Conservation (phyloP, 1,140 invertebrate genomes). For the Panagrolaimus sp. region DNA sequence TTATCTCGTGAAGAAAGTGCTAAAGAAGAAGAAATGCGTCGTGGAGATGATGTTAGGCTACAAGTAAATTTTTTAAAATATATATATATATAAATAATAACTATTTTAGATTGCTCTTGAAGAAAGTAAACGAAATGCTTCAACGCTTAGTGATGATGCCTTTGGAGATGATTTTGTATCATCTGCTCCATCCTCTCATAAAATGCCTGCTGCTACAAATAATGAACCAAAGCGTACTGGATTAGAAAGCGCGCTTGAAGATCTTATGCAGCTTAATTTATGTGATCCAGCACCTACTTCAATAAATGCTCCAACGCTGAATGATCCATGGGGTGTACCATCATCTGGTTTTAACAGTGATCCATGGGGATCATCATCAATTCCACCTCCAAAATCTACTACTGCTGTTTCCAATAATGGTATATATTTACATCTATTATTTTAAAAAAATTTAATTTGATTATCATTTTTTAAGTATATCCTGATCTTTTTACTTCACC, state of each 20-base stretch:
- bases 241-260: constrained; percentile 51
- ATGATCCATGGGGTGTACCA: constrained; percentile 18
- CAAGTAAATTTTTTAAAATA: constrained; percentile 35
- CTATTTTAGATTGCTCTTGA: constrained; percentile 43
- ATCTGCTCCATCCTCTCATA: constrained; percentile 21
- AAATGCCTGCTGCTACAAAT: too few species aligned
- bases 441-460: too few species aligned
- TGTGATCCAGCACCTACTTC: constrained; percentile 31
- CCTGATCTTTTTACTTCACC: background rate
- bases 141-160: constrained; percentile 15
- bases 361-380: constrained; percentile 40
- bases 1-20: constrained; percentile 98
- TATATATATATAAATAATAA: background rate
- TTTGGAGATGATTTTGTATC: constrained; percentile 6
- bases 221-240: constrained; percentile 21
- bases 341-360: constrained; percentile 18
- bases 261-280: constrained; percentile 51
- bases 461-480: constrained; percentile 5
- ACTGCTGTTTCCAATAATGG: background rate
- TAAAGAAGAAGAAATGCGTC: constrained; percentile 81
- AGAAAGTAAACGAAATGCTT: constrained; percentile 35
- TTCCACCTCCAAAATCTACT: constrained; percentile 13
- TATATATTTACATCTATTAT: background rate
- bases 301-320: constrained; percentile 15
- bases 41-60: constrained; percentile 79